Evolutionary conservation across 2,113 vertebrate genomes (phyloP).

Genomic region (Cepphus grylle): DNA sequence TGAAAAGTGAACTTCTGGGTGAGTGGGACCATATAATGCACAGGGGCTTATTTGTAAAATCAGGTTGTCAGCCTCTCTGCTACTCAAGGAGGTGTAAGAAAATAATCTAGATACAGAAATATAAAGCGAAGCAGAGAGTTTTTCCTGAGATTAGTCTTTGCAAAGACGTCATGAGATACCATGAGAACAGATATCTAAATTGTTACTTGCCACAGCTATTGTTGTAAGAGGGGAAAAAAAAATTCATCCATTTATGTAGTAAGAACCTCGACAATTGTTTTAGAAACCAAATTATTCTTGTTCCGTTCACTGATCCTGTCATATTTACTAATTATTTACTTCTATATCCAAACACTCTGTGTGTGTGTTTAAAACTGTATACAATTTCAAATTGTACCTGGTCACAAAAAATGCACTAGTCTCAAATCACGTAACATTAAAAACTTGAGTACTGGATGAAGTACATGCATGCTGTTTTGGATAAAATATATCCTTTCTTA

Average conservation of each 20-base stretch:
- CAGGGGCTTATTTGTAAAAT: background rate
- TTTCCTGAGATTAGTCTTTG: background rate
- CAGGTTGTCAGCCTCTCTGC: background rate
- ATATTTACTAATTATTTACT: background rate
- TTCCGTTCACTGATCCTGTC: background rate
- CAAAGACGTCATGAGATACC: background rate
- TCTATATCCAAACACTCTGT: background rate
- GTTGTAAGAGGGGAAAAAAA: fast-evolving
- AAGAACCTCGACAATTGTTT: background rate
- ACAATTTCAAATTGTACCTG: background rate
- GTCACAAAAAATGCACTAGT: background rate
- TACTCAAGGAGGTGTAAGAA: background rate
- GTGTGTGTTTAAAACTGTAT: background rate
- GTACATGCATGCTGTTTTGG: background rate
- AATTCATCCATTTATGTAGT: background rate
- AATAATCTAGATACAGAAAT: background rate
- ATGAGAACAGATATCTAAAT: background rate
- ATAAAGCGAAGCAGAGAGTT: background rate
- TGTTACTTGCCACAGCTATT: background rate
- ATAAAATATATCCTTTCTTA: background rate
- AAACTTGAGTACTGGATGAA: background rate
- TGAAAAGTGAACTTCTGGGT: background rate
- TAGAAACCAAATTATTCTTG: background rate
- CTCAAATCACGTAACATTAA: background rate
- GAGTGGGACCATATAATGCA: background rate